Evolutionary conservation across 2,888 invertebrate genomes (phyloP), one percentile per base, ranked within the genome.

Genomic region (Lobophora halterata): DNA sequence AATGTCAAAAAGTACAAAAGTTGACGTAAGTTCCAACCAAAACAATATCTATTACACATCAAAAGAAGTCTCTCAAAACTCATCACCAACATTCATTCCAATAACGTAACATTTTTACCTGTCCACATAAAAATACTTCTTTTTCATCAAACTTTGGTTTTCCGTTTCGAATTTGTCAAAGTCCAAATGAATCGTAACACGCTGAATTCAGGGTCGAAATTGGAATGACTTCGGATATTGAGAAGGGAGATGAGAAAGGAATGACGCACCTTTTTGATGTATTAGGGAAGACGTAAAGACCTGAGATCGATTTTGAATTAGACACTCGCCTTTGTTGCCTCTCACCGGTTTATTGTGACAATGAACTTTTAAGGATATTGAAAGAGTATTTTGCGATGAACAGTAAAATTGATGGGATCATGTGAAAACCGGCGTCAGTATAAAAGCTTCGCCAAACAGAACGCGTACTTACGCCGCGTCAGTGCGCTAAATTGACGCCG

Each of bases 231-330:
- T 24, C n/a, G n/a, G n/a, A n/a, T n/a, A n/a, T n/a, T n/a, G n/a
- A n/a, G n/a, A n/a, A 2, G 17, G 17, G 17, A n/a, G 17, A 17
- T 17, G 17, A 17, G 6, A n/a, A 5, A 14, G 13, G 5, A 20
- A 13, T 19, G 21, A 31, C 16, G 24, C 24, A 24, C 24, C 42
- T 36, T 30, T 43, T 50, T 52, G 58, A 58, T 56, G 60, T 59
- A 60, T 60, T 52, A 53, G 54, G 48, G 47, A 58, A 55, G 52
- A 50, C 52, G 52, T 52, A 50, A 49, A 47, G 54, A 54, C 52
- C 50, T 47, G 45, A 46, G 55, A 58, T 60, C 56, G 55, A 57
- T 60, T 39, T 42, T 36, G 51, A 57, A 58, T 63, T 56, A 57
- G 56, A 48, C 46, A 51, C 58, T 55, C 56, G 49, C 51, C 52